Evolutionary conservation across 1,140 invertebrate genomes (phyloP), one percentile per base, ranked within the genome.

Genomic region (Euborellia annulipes): DNA sequence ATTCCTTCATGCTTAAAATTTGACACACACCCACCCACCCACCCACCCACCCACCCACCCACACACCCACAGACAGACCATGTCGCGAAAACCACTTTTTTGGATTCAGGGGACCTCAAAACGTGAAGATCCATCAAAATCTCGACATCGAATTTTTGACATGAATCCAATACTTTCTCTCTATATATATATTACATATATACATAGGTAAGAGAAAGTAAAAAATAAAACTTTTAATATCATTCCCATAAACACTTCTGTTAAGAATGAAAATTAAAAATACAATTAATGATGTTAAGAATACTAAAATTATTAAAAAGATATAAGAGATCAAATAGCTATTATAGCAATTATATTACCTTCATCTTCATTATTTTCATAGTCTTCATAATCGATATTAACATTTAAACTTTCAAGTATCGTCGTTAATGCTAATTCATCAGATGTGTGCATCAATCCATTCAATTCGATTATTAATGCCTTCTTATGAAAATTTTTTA

Each of bases 361-460:
- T 14, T 82, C 78, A 67, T 88, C 88, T 7, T 80, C 80, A 1
- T 81, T 82, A 65, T 90, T 88, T 2, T 87, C 79, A 64, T 76
- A 79, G 36, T 85, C 83, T 34, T 77, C 80, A 3, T 84, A 73
- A 8, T 73, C 77, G 65, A 87, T 86, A 55, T 91, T 85, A 27
- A 93, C 64, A 55, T 85, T 71, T 71, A 95, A 76, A 65, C 93
- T 81, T 41, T 72, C 62, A 2, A 87, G 88, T 9, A 89, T 85
- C 51, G 84, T 79, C 63, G 82, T 83, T 3, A 95, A 62, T 2
- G 91, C 84, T 23, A 90, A 64, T 53, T 78, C 77, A 61, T 94
- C 90, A 67, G 92, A 84, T 14, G 80, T 86, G 53, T 94, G 88
- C 32, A 93, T 64, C 13, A 89, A 64, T 8, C 90, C 89, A 64